Percentiles rank a stretch among this genome's conserved stretches.
Conservation (phyloP, 2,797 vertebrate species). For the Melanotaenia nigrans region DNA sequence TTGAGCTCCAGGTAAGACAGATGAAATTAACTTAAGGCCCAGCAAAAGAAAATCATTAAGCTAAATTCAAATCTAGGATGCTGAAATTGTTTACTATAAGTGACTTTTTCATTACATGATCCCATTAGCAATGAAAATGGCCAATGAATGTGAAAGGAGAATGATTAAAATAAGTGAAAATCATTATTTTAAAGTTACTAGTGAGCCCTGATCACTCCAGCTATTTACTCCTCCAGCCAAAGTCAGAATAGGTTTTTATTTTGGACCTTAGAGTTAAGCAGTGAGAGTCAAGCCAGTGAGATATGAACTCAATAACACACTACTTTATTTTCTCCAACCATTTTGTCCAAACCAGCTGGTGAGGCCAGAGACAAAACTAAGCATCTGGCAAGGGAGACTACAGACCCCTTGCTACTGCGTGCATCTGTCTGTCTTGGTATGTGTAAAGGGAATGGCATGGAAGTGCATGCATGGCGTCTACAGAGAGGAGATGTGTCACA, state of each 20-base stretch:
- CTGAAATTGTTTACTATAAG: conserved; percentile 21
- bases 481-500: conserved; percentile 57
- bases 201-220: conserved; percentile 19
- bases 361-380: conserved; percentile 57
- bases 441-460: conserved; percentile 30
- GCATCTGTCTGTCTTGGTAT: conserved; percentile 37
- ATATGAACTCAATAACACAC: conserved; percentile 43
- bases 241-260: conserved; percentile 29
- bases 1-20: conserved; percentile 40
- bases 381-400: conserved; percentile 62
- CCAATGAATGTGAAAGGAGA: conserved; percentile 30
- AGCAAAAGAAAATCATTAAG: conserved; percentile 20
- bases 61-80: conserved; percentile 33
- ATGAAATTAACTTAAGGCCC: conserved; percentile 19
- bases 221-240: conserved; percentile 23
- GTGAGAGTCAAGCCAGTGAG: conserved; percentile 24
- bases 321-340: conserved; percentile 51
- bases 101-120: conserved; percentile 16
- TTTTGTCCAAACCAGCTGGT: conserved; percentile 60
- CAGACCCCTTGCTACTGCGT: conserved; percentile 11
- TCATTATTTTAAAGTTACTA: conserved; percentile 10
- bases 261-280: conserved; percentile 3
- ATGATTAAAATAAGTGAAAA: conserved; percentile 18
- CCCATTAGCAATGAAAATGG: conserved; percentile 24
- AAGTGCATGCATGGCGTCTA: conserved; percentile 22